These are phyloP conservation scores for Eurosta solidaginis DNA, from an alignment of 1,140 invertebrate species.

Conservation along the genomic window DNA sequence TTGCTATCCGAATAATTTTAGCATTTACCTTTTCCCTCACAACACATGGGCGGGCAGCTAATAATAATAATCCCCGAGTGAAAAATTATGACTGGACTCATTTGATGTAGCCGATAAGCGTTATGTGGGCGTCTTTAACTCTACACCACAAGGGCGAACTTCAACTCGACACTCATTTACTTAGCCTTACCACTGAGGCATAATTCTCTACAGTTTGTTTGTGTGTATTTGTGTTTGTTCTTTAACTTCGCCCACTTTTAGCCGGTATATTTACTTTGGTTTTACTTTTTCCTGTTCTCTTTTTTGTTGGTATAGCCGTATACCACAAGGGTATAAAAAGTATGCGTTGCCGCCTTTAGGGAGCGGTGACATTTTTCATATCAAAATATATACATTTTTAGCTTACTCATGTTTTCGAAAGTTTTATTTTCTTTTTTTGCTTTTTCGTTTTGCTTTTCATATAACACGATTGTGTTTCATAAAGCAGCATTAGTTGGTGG, in stretches of 20 bases:
- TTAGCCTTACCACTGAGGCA: no score
- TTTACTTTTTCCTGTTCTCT: background rate
- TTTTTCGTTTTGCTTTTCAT: no score
- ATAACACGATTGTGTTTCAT: background rate
- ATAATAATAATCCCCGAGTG: conserved; percentile 29
- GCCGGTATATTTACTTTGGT: background rate
- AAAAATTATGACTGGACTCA: conserved; percentile 30
- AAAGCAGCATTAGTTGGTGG: background rate
- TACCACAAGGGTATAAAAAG: background rate
- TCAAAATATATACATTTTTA: background rate
- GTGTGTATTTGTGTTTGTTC: no score
- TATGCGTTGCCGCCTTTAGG: background rate
- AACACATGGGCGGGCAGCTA: background rate
- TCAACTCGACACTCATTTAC: no score
- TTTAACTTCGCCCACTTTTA: background rate
- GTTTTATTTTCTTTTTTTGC: no score
- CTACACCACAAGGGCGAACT: no score
- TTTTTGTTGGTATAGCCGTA: background rate
- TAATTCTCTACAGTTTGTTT: no score
- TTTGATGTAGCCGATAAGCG: conserved; percentile 5
- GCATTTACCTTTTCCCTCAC: background rate
- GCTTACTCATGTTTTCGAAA: background rate
- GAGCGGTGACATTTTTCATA: background rate
- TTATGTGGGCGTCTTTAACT: background rate
- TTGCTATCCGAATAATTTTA: background rate